Base-by-base conservation (phyloP, 2,888 invertebrate genomes). In the Patella ulyssiponensis region DNA sequence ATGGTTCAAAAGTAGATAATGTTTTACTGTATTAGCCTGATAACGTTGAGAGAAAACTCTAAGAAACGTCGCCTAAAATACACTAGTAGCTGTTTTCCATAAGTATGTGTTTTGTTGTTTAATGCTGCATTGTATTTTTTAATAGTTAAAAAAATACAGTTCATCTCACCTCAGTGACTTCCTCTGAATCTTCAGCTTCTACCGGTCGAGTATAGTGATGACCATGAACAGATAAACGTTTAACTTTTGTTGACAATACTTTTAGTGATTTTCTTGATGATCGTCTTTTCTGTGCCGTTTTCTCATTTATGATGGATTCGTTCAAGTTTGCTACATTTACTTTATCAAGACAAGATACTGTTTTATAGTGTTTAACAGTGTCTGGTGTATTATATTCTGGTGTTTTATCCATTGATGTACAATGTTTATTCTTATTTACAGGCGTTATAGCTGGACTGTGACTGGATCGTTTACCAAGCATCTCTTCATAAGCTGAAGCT, bases 401-500 rank as follows among this genome's bases (percentile, higher is more conserved):
- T 14, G 77, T 80, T 17, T 27, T 11, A 3, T 27, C n/a, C 23
- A 11, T 27, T n/a, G 15, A 51, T 70, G 44, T 27, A 1, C 51
- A 70, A 15, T n/a, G 14, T 12, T n/a, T 14, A 14, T 15, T 17
- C 7, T 56, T 27, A 69, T 56, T 73, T 33, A 44, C n/a, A n/a
- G 69, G 73, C 20, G 23, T 54, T 69, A 11, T 33, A 27, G 54
- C 54, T 20, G 79, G 77, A n/a, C 79, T 79, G 12, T 76, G 78
- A 51, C 76, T 79, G 12, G n/a, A 74, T 73, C 52, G 27, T 11
- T 71, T 79, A 56, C 27, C 56, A n/a, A 83, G 76, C 76, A 84
- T 85, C 33, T 83, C 82, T 71, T 86, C 86, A 78, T 84, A 84
- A 4, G 84, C 85, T 56, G 75, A 74, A 9, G 81, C 82, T 73